Evolutionary conservation across 2,113 vertebrate species (phyloP).

Genomic region (Trinectes maculatus): DNA sequence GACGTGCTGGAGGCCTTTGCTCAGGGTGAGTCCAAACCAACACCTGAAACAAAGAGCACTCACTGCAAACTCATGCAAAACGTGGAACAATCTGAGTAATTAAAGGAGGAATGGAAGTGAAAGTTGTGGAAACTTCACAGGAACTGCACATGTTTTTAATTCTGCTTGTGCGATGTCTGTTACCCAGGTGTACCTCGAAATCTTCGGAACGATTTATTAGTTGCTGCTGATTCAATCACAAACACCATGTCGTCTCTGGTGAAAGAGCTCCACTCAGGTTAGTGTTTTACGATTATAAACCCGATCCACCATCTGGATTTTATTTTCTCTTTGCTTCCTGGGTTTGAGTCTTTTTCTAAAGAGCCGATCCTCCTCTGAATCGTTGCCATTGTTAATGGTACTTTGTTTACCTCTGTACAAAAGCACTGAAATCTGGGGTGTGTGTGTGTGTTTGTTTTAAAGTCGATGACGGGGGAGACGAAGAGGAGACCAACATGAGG

Average conservation of each 20-base stretch:
- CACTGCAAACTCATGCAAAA: too few species aligned
- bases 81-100: background rate
- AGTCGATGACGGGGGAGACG: constrained; percentile 89
- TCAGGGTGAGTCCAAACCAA: constrained; percentile 82
- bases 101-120: background rate
- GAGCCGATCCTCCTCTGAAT: background rate
- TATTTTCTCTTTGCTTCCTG: background rate
- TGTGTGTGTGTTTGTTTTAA: constrained; percentile 45
- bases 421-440: constrained; percentile 3
- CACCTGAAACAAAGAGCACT: background rate
- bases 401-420: too few species aligned
- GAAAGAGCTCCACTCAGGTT: constrained; percentile 96
- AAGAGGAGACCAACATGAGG: constrained; percentile 88
- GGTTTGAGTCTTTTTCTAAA: background rate
- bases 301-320: constrained; percentile 7
- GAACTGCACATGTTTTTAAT: background rate
- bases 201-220: constrained; percentile 93
- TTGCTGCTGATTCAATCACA: constrained; percentile 96
- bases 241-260: constrained; percentile 97
- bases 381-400: background rate
- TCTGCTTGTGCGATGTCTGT: background rate
- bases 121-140: background rate
- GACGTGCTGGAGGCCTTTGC: constrained; percentile 91
- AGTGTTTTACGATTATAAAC: background rate
- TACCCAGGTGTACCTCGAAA: constrained; percentile 90